Conservation (phyloP, 1,140 invertebrate genomes). For the Sinonovacula constricta region DNA sequence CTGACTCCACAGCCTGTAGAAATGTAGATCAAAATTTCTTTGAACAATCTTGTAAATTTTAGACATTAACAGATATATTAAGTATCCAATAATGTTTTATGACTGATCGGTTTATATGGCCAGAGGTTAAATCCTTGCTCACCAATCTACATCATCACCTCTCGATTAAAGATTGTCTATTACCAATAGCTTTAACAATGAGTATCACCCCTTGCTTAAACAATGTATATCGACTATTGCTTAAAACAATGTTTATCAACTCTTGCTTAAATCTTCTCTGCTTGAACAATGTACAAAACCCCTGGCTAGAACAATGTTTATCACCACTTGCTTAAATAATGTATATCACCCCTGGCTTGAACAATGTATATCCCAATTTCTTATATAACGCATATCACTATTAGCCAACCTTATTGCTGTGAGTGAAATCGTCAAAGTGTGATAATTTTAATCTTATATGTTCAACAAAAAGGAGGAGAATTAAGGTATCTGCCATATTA, state of each 20-base stretch:
- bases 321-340: no score
- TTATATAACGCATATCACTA: no score
- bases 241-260: neutral
- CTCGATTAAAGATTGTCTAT: neutral
- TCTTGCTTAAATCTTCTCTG: neutral
- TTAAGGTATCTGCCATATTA: no score
- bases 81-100: neutral
- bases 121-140: neutral
- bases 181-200: neutral
- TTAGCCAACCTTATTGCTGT: no score
- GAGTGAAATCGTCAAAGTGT: no score
- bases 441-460: no score
- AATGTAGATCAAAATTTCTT: neutral
- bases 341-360: no score
- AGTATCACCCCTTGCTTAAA: neutral
- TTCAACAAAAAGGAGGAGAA: no score
- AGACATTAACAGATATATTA: neutral
- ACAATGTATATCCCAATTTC: no score
- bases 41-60: neutral
- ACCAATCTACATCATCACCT: neutral
- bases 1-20: constrained; percentile 28
- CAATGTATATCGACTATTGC: neutral
- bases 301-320: no score
- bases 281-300: no score
- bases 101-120: neutral